These are phyloP conservation scores for Rousettus madagascariensis DNA, from an alignment of 2,797 vertebrate genomes.

Conservation along the genomic window DNA sequence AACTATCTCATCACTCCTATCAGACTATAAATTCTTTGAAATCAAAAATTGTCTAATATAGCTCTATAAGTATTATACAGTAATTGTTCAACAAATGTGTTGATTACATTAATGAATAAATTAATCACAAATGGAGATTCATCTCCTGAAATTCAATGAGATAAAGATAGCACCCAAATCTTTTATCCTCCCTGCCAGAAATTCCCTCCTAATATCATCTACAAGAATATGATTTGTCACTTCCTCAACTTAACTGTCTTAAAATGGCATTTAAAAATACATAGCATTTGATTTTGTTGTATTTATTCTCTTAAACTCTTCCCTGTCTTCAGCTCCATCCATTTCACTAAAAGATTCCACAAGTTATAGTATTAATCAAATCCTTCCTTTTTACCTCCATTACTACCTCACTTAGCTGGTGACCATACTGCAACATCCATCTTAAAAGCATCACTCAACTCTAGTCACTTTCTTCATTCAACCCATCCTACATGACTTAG, in stretches of 20 bases:
- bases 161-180: not conserved
- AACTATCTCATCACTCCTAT: not conserved
- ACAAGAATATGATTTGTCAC: not conserved
- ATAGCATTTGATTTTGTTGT: not conserved
- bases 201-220: not conserved
- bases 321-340: not conserved
- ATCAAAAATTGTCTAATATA: not conserved
- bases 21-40: not conserved
- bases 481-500: not conserved
- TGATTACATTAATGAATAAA: constrained; percentile 14
- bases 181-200: not conserved
- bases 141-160: not conserved
- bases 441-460: not conserved
- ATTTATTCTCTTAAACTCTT: constrained; percentile 3
- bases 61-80: not conserved
- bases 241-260: not conserved
- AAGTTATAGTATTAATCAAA: not conserved
- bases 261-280: not conserved
- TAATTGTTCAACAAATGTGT: not conserved
- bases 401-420: not conserved
- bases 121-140: constrained; percentile 6
- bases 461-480: not conserved
- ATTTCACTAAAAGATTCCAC: not conserved
- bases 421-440: not conserved
- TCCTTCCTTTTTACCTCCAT: not conserved